phyloP scores from a whole-genome alignment of 2,888 invertebrate genomes.

The Leptogaster cylindrica region DNA sequence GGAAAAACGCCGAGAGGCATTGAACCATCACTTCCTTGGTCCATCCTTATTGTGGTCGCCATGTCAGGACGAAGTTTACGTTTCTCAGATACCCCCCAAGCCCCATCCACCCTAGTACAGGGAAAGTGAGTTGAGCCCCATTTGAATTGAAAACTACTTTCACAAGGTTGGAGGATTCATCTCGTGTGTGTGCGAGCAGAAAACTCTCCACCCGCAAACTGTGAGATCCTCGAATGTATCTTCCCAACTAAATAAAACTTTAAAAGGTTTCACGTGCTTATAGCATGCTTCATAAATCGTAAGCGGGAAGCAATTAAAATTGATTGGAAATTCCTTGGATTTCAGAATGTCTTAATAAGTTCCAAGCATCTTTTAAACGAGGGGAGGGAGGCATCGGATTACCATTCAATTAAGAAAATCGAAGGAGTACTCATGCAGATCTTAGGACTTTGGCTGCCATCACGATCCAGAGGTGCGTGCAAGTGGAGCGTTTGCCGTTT shows the following conservation, averaged over 20 bases:
- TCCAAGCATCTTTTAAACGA: background rate
- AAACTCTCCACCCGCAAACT: too few relatives aligned
- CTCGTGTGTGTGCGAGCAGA: background rate
- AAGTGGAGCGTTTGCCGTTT: too few relatives aligned
- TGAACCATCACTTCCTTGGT: constrained; percentile 35
- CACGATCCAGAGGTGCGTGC: too few relatives aligned
- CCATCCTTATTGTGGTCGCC: constrained; percentile 20
- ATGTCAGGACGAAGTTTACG: background rate
- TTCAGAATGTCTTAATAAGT: constrained; percentile 34
- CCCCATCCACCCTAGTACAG: constrained; percentile 7
- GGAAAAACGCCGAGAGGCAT: constrained; percentile 35
- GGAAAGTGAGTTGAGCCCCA: background rate
- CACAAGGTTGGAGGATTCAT: background rate
- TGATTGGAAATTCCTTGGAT: constrained; percentile 37
- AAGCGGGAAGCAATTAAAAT: constrained; percentile 37
- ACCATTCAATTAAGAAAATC: too few relatives aligned
- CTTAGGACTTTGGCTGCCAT: too few relatives aligned
- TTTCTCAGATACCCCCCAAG: background rate
- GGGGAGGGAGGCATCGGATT: background rate
- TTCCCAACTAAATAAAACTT: constrained; percentile 5
- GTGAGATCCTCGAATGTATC: background rate
- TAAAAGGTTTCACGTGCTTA: constrained; percentile 23
- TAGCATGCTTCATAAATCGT: background rate
- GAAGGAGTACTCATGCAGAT: too few relatives aligned
- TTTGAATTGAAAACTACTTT: background rate